Conservation (phyloP, 2,797 vertebrate genomes). For the Enteromius argenteus region DNA sequence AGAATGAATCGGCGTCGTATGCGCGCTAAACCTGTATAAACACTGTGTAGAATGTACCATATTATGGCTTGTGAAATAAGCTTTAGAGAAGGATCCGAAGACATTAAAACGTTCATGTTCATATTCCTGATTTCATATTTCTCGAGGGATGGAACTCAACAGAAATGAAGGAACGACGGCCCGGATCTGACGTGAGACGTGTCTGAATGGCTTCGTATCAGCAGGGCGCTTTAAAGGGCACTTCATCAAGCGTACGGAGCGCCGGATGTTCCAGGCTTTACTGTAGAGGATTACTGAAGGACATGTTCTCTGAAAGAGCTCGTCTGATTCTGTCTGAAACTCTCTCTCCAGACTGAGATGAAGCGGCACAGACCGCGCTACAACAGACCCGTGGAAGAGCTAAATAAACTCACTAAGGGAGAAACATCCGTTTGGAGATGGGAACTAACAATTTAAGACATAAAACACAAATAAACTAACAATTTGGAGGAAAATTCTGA, state of each 20-base stretch:
- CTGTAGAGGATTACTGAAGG: not conserved
- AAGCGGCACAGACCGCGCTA: too few relatives aligned
- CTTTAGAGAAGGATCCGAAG: constrained; percentile 43
- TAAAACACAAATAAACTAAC: too few relatives aligned
- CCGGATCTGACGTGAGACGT: not conserved
- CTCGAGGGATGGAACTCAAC: constrained; percentile 37
- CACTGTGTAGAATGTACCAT: constrained; percentile 53
- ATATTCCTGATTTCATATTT: constrained; percentile 55
- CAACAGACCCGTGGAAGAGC: too few relatives aligned
- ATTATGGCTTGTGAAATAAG: constrained; percentile 56
- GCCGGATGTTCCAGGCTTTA: not conserved
- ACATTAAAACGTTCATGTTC: constrained; percentile 37
- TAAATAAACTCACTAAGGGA: too few relatives aligned
- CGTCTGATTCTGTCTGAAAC: not conserved
- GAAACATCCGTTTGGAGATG: too few relatives aligned
- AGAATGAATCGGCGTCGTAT: constrained; percentile 22
- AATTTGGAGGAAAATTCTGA: too few relatives aligned
- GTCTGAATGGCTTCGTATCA: constrained; percentile 52
- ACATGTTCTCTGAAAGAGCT: not conserved
- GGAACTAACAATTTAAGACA: too few relatives aligned
- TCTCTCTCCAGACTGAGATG: not conserved
- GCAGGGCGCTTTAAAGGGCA: constrained; percentile 60
- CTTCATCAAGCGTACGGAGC: constrained; percentile 51
- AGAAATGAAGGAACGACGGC: constrained; percentile 20
- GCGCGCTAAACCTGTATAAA: constrained; percentile 39